A percentile compares a stretch with the other conserved stretches of the same genome.
These are phyloP conservation scores for Hydrotaea diabolus DNA, from an alignment of 2,888 invertebrate species.

Conservation along the genomic window DNA sequence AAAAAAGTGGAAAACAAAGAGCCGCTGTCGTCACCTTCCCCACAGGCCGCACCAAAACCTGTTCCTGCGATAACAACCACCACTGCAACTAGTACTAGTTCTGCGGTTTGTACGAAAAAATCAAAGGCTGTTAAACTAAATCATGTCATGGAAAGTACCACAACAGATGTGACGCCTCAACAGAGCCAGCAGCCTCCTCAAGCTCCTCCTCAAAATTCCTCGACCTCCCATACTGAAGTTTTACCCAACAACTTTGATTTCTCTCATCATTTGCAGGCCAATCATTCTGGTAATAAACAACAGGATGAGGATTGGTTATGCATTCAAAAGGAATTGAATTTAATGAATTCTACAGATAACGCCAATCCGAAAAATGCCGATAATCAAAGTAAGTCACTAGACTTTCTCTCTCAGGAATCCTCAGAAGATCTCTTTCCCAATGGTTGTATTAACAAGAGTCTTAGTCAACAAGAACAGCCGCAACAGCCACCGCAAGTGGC, in stretches of 20 bases:
- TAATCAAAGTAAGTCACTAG: conserved; percentile 61
- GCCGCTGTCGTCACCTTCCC: conserved; percentile 5
- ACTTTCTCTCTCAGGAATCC: conserved; percentile 70
- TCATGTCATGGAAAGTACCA: conserved; percentile 49
- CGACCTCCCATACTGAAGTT: conserved; percentile 67
- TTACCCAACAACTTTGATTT: conserved; percentile 60
- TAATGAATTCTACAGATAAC: conserved; percentile 73
- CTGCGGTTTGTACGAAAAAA: conserved; percentile 47
- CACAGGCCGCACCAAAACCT: conserved; percentile 56
- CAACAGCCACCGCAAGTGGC: conserved; percentile 72
- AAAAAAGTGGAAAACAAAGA: conserved; percentile 78
- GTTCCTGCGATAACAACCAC: conserved; percentile 53
- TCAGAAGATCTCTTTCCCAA: conserved; percentile 79
- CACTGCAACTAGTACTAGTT: conserved; percentile 34
- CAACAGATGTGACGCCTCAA: not conserved
- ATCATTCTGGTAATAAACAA: conserved; percentile 76
- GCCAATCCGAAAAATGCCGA: conserved; percentile 52
- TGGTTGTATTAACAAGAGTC: conserved; percentile 76
- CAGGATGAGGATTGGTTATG: conserved; percentile 88
- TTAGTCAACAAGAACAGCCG: conserved; percentile 64
- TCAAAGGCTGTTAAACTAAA: conserved; percentile 63
- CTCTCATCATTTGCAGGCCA: conserved; percentile 54
- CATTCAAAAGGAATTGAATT: conserved; percentile 85
- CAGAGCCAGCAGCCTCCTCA: conserved; percentile 7
- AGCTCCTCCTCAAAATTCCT: not conserved